Conservation (phyloP, 2,113 vertebrate species). For the Microtus montanus region DNA sequence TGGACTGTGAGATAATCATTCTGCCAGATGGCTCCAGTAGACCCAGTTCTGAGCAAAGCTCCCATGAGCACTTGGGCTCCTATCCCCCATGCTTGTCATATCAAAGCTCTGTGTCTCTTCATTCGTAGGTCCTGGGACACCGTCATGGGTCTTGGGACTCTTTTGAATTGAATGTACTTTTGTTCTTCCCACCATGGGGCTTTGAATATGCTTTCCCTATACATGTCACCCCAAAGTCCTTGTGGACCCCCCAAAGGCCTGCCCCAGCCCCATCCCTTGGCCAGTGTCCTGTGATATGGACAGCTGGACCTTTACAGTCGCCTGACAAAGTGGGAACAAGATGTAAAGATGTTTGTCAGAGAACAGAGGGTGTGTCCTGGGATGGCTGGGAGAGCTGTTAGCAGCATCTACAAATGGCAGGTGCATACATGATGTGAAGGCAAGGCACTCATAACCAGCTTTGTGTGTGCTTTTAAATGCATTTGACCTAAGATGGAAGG, state of each 20-base stretch:
- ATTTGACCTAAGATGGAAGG: background rate
- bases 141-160: background rate
- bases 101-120: background rate
- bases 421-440: background rate
- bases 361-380: too few relatives aligned
- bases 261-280: background rate
- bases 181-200: background rate
- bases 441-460: background rate
- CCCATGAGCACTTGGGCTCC: too few relatives aligned
- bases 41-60: fast-evolving
- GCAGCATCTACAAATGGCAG: background rate
- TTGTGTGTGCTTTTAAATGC: background rate
- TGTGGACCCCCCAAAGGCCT: too few relatives aligned
- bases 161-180: background rate
- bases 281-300: background rate
- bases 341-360: fast-evolving
- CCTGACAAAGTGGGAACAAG: background rate
- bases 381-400: background rate
- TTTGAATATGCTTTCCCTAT: background rate
- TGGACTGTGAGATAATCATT: background rate
- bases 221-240: background rate
- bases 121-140: fast-evolving
- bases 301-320: background rate
- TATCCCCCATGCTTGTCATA: background rate
- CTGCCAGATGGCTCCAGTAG: background rate